These are phyloP conservation scores for Alectoris magna DNA, from an alignment of 2,797 vertebrate species.

Conservation along the genomic window DNA sequence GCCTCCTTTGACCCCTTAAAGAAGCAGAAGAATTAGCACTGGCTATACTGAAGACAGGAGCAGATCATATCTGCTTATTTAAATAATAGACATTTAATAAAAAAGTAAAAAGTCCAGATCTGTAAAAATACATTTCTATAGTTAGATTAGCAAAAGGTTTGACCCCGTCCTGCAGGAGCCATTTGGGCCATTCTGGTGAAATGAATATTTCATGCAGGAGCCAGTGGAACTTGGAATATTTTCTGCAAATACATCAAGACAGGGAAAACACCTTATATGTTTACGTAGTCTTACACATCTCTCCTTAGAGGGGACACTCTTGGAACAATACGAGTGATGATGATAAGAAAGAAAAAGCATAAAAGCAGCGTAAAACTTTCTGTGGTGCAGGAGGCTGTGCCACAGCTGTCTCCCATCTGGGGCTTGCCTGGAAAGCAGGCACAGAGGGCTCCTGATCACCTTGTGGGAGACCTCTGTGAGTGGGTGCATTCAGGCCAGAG, in stretches of 20 bases:
- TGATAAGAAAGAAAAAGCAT: not conserved
- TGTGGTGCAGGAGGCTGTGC: not conserved
- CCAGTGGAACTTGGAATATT: not conserved
- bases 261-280: not conserved
- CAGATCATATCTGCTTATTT: not conserved
- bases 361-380: not conserved
- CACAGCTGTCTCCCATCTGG: not conserved
- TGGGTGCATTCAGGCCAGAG: not conserved
- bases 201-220: not conserved
- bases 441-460: not conserved
- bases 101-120: not conserved
- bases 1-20: not conserved
- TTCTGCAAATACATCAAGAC: not conserved
- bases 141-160: not conserved
- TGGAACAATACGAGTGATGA: not conserved
- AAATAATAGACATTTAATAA: slow-evolving; percentile 17
- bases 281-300: not conserved
- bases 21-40: not conserved
- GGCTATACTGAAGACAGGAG: not conserved
- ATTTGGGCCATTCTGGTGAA: not conserved
- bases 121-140: not conserved
- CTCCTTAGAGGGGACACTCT: not conserved
- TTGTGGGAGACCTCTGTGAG: rapidly evolving
- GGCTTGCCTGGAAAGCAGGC: not conserved
- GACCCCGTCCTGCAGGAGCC: not conserved